These are phyloP conservation scores for Hirundo rustica DNA, from an alignment of 2,797 vertebrate species.

Conservation along the genomic window DNA sequence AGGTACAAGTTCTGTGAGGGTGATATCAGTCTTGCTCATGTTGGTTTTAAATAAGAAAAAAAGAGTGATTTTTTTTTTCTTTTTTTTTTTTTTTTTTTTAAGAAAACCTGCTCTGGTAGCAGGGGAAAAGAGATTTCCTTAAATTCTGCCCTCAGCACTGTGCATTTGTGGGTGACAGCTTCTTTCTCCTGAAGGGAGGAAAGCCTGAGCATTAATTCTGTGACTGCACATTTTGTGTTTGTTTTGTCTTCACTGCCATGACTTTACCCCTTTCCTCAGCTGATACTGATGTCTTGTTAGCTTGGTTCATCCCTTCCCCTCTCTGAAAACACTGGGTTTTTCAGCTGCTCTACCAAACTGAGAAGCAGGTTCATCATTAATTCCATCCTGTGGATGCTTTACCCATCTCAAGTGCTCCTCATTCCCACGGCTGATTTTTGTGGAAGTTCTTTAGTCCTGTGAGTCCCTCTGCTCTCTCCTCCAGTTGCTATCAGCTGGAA, in stretches of 20 bases:
- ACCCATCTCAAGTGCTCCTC: not conserved
- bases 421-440: accelerated
- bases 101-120: not conserved
- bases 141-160: not conserved
- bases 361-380: not conserved
- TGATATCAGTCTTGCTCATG: not conserved
- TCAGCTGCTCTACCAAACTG: not conserved
- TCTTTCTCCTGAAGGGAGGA: not conserved
- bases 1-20: not conserved
- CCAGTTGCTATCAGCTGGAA: not conserved
- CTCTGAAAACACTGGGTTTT: not conserved
- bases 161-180: not conserved
- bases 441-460: accelerated
- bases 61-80: not conserved
- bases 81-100: not conserved
- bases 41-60: not conserved
- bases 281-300: not conserved
- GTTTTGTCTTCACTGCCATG: not conserved
- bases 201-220: not conserved
- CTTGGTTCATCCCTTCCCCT: not conserved
- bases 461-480: not conserved
- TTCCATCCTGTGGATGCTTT: not conserved
- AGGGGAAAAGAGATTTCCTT: not conserved
- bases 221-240: not conserved
- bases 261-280: not conserved